Conservation (phyloP, 2,113 vertebrate genomes). For the Pan troglodytes region NHGRI_mPanTro3-v2.1_pri NC_072401.2:187640001-187640500, state of each 20-base stretch:
- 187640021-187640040: slow-evolving; percentile 1
- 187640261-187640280: no score
- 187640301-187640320: not conserved
- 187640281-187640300: rapidly evolving
- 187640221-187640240: not conserved
- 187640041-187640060: slow-evolving; percentile 1
- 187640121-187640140: not conserved
- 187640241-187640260: not conserved
- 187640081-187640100: not conserved
- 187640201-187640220: not conserved
- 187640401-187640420: not conserved
- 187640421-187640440: not conserved
- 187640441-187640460: not conserved
- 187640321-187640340: no score
- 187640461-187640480: not conserved
- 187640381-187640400: not conserved
- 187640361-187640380: not conserved
- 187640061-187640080: not conserved
- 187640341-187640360: not conserved
- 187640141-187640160: not conserved
- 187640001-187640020: slow-evolving; percentile 43
- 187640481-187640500: not conserved
- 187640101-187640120: not conserved
- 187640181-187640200: not conserved
- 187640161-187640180: not conserved